These are phyloP conservation scores for Perizoma affinitatum DNA, from an alignment of 2,888 invertebrate genomes.

Conservation along the genomic window DNA sequence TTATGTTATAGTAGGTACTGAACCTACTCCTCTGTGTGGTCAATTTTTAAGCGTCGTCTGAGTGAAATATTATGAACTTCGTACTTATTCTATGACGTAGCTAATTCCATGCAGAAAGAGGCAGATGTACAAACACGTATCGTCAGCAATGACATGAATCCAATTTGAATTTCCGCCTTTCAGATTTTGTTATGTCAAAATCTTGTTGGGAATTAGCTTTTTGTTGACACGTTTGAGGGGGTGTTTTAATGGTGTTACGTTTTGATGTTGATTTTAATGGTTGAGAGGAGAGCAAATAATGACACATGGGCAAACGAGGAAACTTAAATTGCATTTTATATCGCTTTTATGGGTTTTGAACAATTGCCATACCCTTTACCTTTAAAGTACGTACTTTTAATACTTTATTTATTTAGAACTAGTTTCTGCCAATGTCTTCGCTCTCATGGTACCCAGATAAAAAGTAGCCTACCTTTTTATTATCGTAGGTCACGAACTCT, in stretches of 20 bases:
- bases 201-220: slow-evolving; percentile 58
- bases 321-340: too few species aligned
- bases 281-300: slow-evolving; percentile 16
- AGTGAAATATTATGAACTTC: not conserved
- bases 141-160: slow-evolving; percentile 62
- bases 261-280: slow-evolving; percentile 35
- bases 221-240: slow-evolving; percentile 25
- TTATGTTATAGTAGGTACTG: too few species aligned
- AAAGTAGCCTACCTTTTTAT: too few species aligned
- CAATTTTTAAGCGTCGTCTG: too few species aligned
- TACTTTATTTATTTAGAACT: too few species aligned
- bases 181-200: slow-evolving; percentile 73
- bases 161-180: slow-evolving; percentile 74
- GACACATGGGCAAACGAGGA: slow-evolving; percentile 13
- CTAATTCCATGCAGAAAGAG: slow-evolving; percentile 42
- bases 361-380: too few species aligned
- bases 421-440: too few species aligned
- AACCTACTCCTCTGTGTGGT: too few species aligned
- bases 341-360: too few species aligned
- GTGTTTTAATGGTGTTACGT: slow-evolving; percentile 37
- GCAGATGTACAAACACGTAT: slow-evolving; percentile 46
- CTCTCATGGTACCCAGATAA: too few species aligned
- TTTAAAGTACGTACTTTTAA: too few species aligned
- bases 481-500: too few species aligned
- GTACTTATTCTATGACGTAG: not conserved